Percentiles rank a stretch among this genome's conserved stretches.
phyloP scores from a whole-genome alignment of 2,888 invertebrate species.

The Dusona sp. region DNA sequence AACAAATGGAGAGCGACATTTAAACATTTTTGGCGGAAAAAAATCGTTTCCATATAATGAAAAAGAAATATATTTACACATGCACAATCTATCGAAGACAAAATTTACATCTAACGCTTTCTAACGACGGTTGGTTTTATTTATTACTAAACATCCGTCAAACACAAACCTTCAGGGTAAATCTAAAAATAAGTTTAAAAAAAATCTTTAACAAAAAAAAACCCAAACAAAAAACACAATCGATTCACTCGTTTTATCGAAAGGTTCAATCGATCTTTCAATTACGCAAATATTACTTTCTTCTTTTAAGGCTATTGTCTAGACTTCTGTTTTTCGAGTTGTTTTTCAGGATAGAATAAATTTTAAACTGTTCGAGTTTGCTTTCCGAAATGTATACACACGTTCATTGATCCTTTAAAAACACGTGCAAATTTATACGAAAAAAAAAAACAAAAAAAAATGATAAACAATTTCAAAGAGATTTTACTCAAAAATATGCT shows the following conservation, averaged over 20 bases:
- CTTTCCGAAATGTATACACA: no score
- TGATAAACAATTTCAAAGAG: no score
- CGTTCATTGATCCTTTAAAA: no score
- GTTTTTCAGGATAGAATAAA: no score
- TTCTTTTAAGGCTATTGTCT: not conserved
- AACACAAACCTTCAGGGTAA: slow-evolving; percentile 6
- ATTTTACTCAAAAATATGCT: no score
- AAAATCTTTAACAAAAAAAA: no score
- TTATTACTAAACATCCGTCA: not conserved
- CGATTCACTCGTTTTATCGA: not conserved
- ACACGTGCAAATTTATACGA: no score
- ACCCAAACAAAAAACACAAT: not conserved
- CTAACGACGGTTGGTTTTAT: slow-evolving; percentile 16
- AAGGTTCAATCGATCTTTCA: not conserved
- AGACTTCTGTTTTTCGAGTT: no score
- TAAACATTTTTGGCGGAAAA: not conserved
- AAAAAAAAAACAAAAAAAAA: no score
- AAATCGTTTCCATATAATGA: slow-evolving; percentile 34
- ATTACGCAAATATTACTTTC: not conserved
- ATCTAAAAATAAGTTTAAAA: not conserved
- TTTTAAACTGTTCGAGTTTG: no score
- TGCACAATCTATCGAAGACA: slow-evolving; percentile 55
- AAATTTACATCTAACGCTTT: slow-evolving; percentile 52
- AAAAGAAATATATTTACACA: slow-evolving; percentile 61
- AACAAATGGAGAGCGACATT: not conserved